Evolutionary conservation across 2,797 vertebrate genomes (phyloP), one percentile per base, ranked within the genome.

Genomic region (Botia almorhae): DNA sequence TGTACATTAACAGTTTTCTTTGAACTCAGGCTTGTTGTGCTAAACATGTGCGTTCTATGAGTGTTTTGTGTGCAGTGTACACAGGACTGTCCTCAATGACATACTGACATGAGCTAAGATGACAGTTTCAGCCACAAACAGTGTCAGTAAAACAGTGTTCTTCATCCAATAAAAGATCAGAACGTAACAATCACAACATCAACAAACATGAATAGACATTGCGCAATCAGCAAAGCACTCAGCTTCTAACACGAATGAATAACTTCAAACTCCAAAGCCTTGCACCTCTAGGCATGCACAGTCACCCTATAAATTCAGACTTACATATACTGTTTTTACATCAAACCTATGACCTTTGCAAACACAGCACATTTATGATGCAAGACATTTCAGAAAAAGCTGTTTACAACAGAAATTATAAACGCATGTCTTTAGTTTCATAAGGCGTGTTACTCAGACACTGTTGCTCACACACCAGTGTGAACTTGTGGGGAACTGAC

Each of bases 31-130:
- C 26, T 43, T 43, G 1, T 10, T 39, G 63, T n/a, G 26, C 61
- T 39, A 1, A 26, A 51, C 17, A 23, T 29, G 21, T 46, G 14
- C 17, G 36, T 0, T 6, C 8, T 78, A 60, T 14, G 21, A 69
- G 39, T 77, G 26, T 50, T 21, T 21, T 29, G 51, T 50, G 65
- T 78, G 5, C 50, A 51, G 26, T 70, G 76, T 78, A 78, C 43
- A 70, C 67, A 78, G 26, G 16, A 60, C 48, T 69, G 39, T 51
- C 55, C 43, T 78, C 43, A 70, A 36, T 70, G 55, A 77, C 51
- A 13, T 14, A 19, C 53, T 29, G 23, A 78, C 8, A 17, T 26
- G 11, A 26, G 60, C n/a, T n/a, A 69, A 7, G 11, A 65, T 39
- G 36, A 56, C n/a, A 29, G 75, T 69, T 19, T 68, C 4, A 7